phyloP scores from a whole-genome alignment of 2,797 vertebrate species.

The Philypnodon macrostomus region DNA sequence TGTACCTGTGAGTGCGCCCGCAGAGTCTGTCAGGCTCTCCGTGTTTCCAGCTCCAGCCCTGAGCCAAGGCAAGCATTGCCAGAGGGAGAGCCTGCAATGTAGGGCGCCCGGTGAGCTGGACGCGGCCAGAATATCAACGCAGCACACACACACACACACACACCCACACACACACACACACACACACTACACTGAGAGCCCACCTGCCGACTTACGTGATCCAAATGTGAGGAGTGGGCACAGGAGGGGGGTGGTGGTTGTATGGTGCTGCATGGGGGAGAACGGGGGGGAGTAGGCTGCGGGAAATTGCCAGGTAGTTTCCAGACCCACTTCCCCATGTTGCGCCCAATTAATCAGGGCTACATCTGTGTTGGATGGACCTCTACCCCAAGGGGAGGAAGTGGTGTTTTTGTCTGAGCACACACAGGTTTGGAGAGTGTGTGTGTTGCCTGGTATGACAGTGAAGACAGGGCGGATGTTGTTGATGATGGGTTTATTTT shows the following conservation, averaged over 20 bases:
- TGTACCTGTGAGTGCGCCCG: conserved; percentile 63
- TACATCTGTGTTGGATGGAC: conserved; percentile 81
- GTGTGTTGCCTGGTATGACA: conserved; percentile 32
- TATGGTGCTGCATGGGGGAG: conserved; percentile 40
- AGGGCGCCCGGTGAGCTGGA: conserved; percentile 80
- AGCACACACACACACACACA: conserved; percentile 64
- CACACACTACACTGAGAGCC: conserved; percentile 78
- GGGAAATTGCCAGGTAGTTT: conserved; percentile 85
- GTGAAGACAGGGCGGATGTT: conserved; percentile 27
- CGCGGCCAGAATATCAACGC: conserved; percentile 83
- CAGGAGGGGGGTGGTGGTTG: conserved; percentile 28
- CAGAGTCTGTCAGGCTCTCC: conserved; percentile 72
- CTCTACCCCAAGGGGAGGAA: conserved; percentile 59
- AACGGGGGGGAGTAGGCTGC: conserved; percentile 49
- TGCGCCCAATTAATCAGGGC: conserved; percentile 84
- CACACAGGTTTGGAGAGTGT: conserved; percentile 36
- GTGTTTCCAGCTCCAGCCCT: conserved; percentile 72
- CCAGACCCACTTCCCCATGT: conserved; percentile 82
- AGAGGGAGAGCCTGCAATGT: conserved; percentile 83
- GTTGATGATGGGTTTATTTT: conserved; percentile 42
- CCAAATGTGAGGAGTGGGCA: conserved; percentile 64
- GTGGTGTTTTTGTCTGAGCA: conserved; percentile 49
- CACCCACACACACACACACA: conserved; percentile 59
- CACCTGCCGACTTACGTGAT: conserved; percentile 81
- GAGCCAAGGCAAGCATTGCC: conserved; percentile 78